Percentiles rank a stretch among this genome's conserved stretches.
Evolutionary conservation across 2,888 invertebrate species (phyloP).

Genomic region (Ischnura elegans): DNA sequence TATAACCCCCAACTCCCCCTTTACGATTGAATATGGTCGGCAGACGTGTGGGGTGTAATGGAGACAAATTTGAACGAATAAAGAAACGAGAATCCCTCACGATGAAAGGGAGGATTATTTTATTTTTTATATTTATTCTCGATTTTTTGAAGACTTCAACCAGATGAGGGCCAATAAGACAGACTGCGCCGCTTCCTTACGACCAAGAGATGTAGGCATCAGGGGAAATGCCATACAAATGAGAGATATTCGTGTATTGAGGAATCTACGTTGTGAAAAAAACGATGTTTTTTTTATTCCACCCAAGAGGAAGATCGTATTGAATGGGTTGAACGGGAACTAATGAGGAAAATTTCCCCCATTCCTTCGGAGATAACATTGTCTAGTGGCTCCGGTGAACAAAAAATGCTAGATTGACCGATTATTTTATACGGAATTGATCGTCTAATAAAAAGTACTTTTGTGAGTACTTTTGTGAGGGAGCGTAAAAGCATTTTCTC

Average conservation of each 20-base stretch:
- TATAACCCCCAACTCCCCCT: not conserved
- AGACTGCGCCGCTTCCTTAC: not conserved
- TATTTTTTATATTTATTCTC: not conserved
- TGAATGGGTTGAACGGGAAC: not conserved
- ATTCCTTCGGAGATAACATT: not conserved
- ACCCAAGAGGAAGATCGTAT: not conserved
- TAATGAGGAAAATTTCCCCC: not conserved
- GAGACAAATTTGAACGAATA: slow-evolving; percentile 35
- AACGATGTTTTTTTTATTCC: not conserved
- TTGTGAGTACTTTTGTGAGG: no score
- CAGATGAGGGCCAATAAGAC: slow-evolving; percentile 15
- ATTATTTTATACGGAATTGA: not conserved
- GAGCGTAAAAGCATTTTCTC: no score
- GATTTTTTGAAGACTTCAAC: not conserved
- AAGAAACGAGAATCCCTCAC: not conserved
- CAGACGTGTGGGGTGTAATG: not conserved
- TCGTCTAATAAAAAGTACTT: no score
- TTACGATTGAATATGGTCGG: not conserved
- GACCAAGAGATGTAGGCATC: not conserved
- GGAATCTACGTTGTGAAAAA: not conserved
- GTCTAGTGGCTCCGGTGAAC: not conserved
- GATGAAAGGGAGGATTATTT: not conserved
- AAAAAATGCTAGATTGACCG: not conserved
- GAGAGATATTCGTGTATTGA: not conserved
- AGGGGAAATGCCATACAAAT: not conserved